Conservation (phyloP, 1,140 invertebrate species). For the Nixonia krombeini region DNA sequence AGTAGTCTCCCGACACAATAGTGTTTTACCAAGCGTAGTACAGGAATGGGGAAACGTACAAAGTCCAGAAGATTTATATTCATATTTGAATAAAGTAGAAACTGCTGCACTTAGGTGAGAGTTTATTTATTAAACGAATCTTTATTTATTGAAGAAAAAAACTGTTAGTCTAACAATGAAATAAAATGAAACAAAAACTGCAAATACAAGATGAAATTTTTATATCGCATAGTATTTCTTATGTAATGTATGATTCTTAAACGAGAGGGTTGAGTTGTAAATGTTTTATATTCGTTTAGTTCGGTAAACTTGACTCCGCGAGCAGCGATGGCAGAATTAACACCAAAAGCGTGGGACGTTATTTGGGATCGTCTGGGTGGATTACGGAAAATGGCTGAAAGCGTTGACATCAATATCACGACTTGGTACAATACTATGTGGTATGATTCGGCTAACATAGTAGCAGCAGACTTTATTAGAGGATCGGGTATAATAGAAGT, state of each 20-base stretch:
- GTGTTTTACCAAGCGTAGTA: constrained; percentile 68
- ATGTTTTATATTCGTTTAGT: not conserved
- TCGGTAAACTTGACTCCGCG: constrained; percentile 57
- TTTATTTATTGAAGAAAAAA: no score
- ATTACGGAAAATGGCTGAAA: constrained; percentile 74
- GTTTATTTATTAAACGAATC: constrained; percentile 1
- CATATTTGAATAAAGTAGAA: constrained; percentile 64
- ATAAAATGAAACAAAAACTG: no score
- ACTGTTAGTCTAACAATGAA: no score
- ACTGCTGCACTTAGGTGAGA: constrained; percentile 58
- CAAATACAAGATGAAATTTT: not conserved
- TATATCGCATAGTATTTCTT: no score
- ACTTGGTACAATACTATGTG: constrained; percentile 73
- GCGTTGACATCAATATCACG: constrained; percentile 74
- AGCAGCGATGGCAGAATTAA: constrained; percentile 78
- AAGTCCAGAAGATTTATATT: constrained; percentile 67
- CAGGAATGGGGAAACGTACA: constrained; percentile 78
- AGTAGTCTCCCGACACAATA: constrained; percentile 50
- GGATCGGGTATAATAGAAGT: constrained; percentile 74
- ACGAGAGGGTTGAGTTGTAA: no score
- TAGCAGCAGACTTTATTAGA: constrained; percentile 76
- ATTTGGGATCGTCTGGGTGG: constrained; percentile 72
- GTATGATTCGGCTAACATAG: constrained; percentile 74
- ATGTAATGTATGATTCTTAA: not conserved
- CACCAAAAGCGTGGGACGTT: constrained; percentile 72